phyloP scores from a whole-genome alignment of 2,797 vertebrate species.

The Clamator glandarius region DNA sequence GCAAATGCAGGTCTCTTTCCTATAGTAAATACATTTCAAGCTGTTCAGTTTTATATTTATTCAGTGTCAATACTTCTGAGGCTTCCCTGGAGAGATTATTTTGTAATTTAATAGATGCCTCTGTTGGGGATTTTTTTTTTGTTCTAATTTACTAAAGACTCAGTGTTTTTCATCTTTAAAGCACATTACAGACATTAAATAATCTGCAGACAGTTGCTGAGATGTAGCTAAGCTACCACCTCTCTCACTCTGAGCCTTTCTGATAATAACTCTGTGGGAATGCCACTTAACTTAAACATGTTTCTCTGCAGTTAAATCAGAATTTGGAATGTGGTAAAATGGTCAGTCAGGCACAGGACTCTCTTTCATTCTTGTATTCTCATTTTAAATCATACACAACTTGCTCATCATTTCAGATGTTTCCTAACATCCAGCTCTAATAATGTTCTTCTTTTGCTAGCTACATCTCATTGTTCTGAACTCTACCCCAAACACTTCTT shows the following conservation, averaged over 20 bases:
- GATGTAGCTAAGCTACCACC: conserved; percentile 23
- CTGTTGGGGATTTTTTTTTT: neutral
- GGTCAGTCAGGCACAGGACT: neutral
- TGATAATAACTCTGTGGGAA: neutral
- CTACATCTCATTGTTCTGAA: neutral
- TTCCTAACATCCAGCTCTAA: neutral
- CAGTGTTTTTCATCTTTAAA: conserved; percentile 48
- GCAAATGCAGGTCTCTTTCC: conserved; percentile 39
- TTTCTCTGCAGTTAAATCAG: conserved; percentile 11
- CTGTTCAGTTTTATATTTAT: conserved; percentile 58
- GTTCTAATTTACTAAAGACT: conserved; percentile 48
- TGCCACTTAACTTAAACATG: neutral
- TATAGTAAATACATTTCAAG: conserved; percentile 48
- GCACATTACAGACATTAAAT: conserved; percentile 39
- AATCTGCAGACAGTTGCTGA: conserved; percentile 9
- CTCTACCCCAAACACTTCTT: neutral
- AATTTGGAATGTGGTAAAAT: neutral
- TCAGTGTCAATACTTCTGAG: conserved; percentile 43
- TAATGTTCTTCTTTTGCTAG: neutral
- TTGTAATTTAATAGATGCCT: conserved; percentile 53
- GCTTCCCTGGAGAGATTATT: conserved; percentile 45
- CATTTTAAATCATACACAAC: neutral
- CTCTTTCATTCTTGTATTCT: neutral
- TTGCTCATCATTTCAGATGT: neutral
- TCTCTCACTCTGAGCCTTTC: neutral